Evolutionary conservation across 35 echinoderm and acorn worm genomes (phyloP).

Genomic region (Ophioderma brevispina): DNA sequence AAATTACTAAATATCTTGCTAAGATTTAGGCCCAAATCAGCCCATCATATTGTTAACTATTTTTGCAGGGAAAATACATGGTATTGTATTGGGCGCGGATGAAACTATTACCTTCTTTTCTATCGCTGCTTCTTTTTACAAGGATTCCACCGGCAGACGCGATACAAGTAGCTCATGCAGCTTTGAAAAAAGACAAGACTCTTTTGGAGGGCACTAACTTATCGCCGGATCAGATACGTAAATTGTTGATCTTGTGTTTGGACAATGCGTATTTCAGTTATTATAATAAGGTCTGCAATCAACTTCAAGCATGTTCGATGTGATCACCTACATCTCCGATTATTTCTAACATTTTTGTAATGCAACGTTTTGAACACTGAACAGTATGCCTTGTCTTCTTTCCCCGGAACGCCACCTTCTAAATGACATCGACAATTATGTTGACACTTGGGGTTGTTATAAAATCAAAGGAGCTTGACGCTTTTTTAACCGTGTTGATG

Average conservation of each 20-base stretch:
- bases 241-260: background rate
- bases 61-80: background rate
- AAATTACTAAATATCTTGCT: background rate
- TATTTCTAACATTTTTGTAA: background rate
- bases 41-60: background rate
- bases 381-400: background rate
- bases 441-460: background rate
- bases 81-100: background rate
- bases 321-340: background rate
- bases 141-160: background rate
- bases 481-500: background rate
- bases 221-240: background rate
- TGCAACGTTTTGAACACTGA: background rate
- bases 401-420: background rate
- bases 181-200: background rate
- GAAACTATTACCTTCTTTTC: background rate
- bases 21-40: background rate
- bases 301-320: background rate
- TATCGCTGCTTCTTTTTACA: background rate
- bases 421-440: background rate
- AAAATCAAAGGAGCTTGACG: background rate
- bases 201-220: background rate
- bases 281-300: background rate
- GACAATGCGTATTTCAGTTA: background rate
- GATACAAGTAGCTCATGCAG: background rate